Evolutionary conservation across 1,140 invertebrate species (phyloP), one percentile per base, ranked within the genome.

Genomic region (Psix sp.): DNA sequence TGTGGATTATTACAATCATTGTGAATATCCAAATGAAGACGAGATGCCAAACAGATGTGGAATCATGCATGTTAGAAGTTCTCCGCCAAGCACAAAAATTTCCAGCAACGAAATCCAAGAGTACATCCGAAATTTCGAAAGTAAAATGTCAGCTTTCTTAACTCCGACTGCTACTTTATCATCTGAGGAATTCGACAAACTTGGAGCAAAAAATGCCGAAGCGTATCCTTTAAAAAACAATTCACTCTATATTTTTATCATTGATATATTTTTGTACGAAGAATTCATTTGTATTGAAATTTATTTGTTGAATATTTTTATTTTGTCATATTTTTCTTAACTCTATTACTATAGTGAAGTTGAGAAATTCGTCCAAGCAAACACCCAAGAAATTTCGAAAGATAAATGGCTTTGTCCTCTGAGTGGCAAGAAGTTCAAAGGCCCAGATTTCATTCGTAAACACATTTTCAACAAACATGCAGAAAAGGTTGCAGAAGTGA

Each of bases 31-130:
- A 0, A 98, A 98, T 82, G 98, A 99, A 88, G 98, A 99, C 86
- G 97, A 98, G 82, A 99, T 99, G 98, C 98, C 98, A 0, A 99
- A 99, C 84, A 90, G 97, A 18, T 98, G 98, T 87, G 98, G 98
- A 10, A 98, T 99, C 63, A 96, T 99, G 89, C 98, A 99, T 84
- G 96, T 96, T 0, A 89, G 98, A 42, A 97, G 96, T 45, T 91
- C 93, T 13, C 90, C 95, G 2, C 95, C 96, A 0, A 89, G 91
- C 3, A 91, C 91, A 33, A 95, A 96, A 85, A 92, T 96, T 42
- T 90, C 85, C 0, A 85, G 74, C 3, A 80, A 78, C 1, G 85
- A 87, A 65, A 66, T 87, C 7, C 76, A 78, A 1, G 84, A 87
- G 42, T 88, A 88, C 15, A 82, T 81, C 59, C 80, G 83, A 14